These are phyloP conservation scores for Pungitius pungitius DNA, from an alignment of 2,113 vertebrate genomes.

Conservation along the genomic window DNA sequence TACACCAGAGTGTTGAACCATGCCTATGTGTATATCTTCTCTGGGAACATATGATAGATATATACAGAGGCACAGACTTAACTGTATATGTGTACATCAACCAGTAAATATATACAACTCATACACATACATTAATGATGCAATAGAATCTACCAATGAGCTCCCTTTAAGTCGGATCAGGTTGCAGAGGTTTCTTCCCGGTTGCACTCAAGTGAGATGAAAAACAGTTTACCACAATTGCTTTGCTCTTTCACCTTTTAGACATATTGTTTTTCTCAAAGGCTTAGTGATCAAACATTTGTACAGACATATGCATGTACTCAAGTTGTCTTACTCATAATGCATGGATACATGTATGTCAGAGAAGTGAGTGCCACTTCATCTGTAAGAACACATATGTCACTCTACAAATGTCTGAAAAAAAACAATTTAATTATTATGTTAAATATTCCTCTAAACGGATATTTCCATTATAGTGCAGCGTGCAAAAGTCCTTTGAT, in stretches of 20 bases:
- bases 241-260: slow-evolving; percentile 18
- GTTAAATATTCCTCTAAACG: slow-evolving; percentile 62
- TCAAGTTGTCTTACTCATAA: slow-evolving; percentile 1
- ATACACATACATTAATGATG: slow-evolving; percentile 68
- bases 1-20: slow-evolving; percentile 61
- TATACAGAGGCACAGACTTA: slow-evolving; percentile 76
- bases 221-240: slow-evolving; percentile 28
- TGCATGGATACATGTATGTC: slow-evolving; percentile 2
- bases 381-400: slow-evolving; percentile 10
- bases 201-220: slow-evolving; percentile 36
- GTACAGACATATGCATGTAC: slow-evolving; percentile 32
- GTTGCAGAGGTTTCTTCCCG: slow-evolving; percentile 51
- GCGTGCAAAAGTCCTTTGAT: slow-evolving; percentile 76
- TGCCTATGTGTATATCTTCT: slow-evolving; percentile 75
- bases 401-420: slow-evolving; percentile 18
- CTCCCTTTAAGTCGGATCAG: slow-evolving; percentile 62
- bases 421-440: slow-evolving; percentile 16
- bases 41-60: slow-evolving; percentile 72
- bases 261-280: slow-evolving; percentile 35
- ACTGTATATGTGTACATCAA: slow-evolving; percentile 68
- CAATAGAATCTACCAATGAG: slow-evolving; percentile 45
- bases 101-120: slow-evolving; percentile 70
- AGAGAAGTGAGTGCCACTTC: slow-evolving; percentile 9
- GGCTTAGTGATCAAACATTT: slow-evolving; percentile 50
- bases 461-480: slow-evolving; percentile 82